phyloP scores from a whole-genome alignment of 2,113 vertebrate species.

The Periophthalmus modestus region DNA sequence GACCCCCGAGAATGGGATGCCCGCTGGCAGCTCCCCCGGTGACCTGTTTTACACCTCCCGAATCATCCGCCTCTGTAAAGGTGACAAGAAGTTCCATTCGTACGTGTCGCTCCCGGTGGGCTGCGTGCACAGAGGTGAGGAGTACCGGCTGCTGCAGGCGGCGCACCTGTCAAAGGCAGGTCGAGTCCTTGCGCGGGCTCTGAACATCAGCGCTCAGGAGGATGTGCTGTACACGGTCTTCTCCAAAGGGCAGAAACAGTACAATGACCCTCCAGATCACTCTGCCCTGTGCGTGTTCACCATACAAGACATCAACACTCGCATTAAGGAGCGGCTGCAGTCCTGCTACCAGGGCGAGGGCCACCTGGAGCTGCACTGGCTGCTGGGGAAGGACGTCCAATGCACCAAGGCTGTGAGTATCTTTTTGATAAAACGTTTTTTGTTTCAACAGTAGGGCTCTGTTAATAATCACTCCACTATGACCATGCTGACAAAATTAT shows the following conservation, averaged over 20 bases:
- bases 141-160: slow-evolving; percentile 92
- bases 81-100: slow-evolving; percentile 96
- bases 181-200: slow-evolving; percentile 80
- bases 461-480: too few species aligned
- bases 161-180: slow-evolving; percentile 90
- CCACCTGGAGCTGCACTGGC: slow-evolving; percentile 95
- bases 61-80: slow-evolving; percentile 93
- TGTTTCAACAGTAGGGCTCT: not conserved
- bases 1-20: slow-evolving; percentile 84
- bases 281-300: slow-evolving; percentile 92
- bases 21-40: slow-evolving; percentile 78
- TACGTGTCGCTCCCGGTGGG: slow-evolving; percentile 94
- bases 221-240: slow-evolving; percentile 96
- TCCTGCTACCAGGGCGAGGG: slow-evolving; percentile 97
- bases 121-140: slow-evolving; percentile 83
- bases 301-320: slow-evolving; percentile 84
- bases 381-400: slow-evolving; percentile 93
- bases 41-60: slow-evolving; percentile 95
- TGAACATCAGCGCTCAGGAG: slow-evolving; percentile 86
- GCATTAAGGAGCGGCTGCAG: slow-evolving; percentile 91
- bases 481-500: too few species aligned
- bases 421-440: not conserved
- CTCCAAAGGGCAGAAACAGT: slow-evolving; percentile 96
- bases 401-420: slow-evolving; percentile 92
- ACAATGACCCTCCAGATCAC: slow-evolving; percentile 87